phyloP scores from a whole-genome alignment of 1,140 invertebrate species.

The Anastatus disparis region DNA sequence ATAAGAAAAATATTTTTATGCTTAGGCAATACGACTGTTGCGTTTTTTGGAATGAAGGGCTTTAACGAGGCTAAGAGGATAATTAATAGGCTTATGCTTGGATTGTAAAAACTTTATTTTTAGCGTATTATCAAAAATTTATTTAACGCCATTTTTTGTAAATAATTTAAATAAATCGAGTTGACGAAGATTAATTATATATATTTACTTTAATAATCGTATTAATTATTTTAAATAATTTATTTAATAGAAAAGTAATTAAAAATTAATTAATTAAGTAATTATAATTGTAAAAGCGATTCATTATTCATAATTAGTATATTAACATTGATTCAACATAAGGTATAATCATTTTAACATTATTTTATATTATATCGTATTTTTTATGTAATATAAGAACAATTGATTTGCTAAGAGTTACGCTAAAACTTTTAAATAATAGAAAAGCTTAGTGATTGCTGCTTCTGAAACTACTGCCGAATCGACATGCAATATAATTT shows the following conservation, averaged over 20 bases:
- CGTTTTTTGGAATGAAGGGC: slow-evolving; percentile 32
- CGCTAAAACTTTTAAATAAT: slow-evolving; percentile 9
- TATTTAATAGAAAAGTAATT: too few species aligned
- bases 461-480: slow-evolving; percentile 4
- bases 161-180: background rate
- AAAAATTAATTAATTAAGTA: too few species aligned
- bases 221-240: too few species aligned
- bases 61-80: background rate
- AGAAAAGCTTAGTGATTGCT: background rate
- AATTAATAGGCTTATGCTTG: slow-evolving; percentile 13
- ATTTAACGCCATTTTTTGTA: background rate
- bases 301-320: too few species aligned
- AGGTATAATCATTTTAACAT: too few species aligned
- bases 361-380: too few species aligned
- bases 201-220: too few species aligned
- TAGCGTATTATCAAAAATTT: too few species aligned
- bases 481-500: background rate
- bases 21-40: slow-evolving; percentile 31
- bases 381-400: background rate
- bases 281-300: too few species aligned
- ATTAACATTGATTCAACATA: too few species aligned
- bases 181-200: too few species aligned
- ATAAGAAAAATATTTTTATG: slow-evolving; percentile 11
- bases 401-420: background rate
- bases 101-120: background rate